phyloP scores from a whole-genome alignment of 53 echinoderm and acorn worm species.

The Temnopleurus reevesii region DNA sequence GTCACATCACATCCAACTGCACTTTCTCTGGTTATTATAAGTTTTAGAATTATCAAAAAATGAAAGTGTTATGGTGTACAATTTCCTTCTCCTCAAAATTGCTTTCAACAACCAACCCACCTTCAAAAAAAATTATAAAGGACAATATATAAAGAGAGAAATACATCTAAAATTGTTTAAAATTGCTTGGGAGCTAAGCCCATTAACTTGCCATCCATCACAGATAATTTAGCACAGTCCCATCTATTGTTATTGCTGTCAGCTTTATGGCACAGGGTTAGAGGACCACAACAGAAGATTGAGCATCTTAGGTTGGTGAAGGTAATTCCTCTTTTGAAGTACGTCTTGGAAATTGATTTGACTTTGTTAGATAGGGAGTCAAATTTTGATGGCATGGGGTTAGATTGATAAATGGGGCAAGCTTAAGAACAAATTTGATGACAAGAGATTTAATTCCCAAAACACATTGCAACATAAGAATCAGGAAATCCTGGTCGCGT shows the following conservation, averaged over 20 bases:
- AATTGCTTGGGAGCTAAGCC: background rate
- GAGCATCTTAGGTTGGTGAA: background rate
- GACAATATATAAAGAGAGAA: too few species aligned
- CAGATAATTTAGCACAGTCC: background rate
- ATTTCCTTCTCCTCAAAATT: too few species aligned
- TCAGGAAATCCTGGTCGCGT: too few species aligned
- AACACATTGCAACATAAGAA: too few species aligned
- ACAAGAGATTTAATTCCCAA: constrained; percentile 16
- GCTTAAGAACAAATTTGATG: background rate
- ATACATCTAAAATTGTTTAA: too few species aligned
- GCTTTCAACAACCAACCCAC: too few species aligned
- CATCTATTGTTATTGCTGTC: constrained; percentile 32
- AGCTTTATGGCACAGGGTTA: background rate
- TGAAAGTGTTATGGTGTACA: too few species aligned
- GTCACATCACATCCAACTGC: too few species aligned
- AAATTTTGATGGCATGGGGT: constrained; percentile 12
- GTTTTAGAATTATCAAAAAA: too few species aligned
- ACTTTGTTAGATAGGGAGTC: background rate
- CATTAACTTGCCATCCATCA: background rate
- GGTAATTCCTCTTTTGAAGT: background rate
- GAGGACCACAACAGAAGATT: background rate
- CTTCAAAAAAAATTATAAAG: too few species aligned
- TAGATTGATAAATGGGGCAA: background rate
- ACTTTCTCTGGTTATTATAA: too few species aligned
- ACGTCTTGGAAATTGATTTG: background rate